Base-by-base conservation (phyloP, 2,113 vertebrate species). In the Acanthisitta chloris region DNA sequence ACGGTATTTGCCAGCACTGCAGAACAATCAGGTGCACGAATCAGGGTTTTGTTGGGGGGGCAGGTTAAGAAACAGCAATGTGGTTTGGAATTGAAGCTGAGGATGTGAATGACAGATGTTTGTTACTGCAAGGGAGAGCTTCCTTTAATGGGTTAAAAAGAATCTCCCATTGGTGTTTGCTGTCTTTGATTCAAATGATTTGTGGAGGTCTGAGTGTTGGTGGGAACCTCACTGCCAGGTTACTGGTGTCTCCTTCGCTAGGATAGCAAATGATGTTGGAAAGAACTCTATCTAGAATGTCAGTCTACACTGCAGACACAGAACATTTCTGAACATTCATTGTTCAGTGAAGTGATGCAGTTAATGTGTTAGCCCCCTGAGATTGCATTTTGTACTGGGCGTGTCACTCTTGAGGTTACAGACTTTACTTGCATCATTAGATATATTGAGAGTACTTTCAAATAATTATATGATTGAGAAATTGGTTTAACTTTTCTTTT, bases 1-100 rank as follows among this genome's bases (percentile, higher is more conserved):
- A 1, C 12, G 0, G 8, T 7, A 6, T 19, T 29, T 42, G 66
- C 34, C 19, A 24, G 4, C 58, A 1, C 54, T 19, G 62, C 12
- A 7, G 45, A 16, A 51, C 40, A 51, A 43, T 8, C 40, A 26
- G 16, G 45, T 48, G 62, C 17, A 5, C 9, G 24, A 2, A 1
- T 38, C 38, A 10, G 10, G 19, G 12, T 12, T 66, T 34, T 48
- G 8, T 61, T 40, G 23, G 16, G 21, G 51, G 23, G 6, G 29
- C 36, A 10, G 12, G 7, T n/a, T 38, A 64, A 69, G 49, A 8
- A 8, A n/a, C 45, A 24, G n/a, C 45, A 23, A 3, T 17, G 18
- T 9, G 2, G 42, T 31, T 57, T 5, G 58, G 55, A 51, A 6
- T 19, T 48, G 42, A 14, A 52, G 26, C 34, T 54, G 28, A 11